phyloP scores from a whole-genome alignment of 2,113 vertebrate species.

The Panurus biarmicus region DNA sequence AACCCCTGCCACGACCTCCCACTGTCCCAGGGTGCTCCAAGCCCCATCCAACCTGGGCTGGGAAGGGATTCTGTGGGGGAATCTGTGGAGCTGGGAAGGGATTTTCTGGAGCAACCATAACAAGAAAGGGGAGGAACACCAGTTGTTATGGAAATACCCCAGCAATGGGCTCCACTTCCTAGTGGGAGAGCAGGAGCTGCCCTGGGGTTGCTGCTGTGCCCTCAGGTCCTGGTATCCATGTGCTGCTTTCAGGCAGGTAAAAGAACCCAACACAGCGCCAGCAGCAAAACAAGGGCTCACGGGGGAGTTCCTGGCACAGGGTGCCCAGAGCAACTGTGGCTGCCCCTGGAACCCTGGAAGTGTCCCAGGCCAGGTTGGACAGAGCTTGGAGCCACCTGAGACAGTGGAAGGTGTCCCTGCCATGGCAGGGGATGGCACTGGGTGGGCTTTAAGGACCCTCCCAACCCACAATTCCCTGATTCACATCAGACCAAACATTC shows the following conservation, averaged over 20 bases:
- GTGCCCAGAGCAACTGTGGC: neutral
- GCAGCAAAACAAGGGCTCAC: neutral
- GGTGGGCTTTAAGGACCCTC: fast-evolving
- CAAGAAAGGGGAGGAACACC: neutral
- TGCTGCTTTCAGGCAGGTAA: too few species aligned
- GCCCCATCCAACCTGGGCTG: too few species aligned
- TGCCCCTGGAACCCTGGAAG: neutral
- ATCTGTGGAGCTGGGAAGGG: neutral
- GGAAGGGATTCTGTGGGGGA: neutral
- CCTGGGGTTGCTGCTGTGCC: neutral
- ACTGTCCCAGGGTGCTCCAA: neutral
- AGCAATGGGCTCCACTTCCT: neutral
- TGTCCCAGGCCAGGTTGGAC: neutral
- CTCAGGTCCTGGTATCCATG: too few species aligned
- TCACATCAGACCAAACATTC: neutral
- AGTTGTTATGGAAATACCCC: neutral
- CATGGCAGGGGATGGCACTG: neutral
- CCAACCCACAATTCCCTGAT: neutral
- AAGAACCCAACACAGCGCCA: neutral
- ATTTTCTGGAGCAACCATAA: neutral
- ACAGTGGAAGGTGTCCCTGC: neutral
- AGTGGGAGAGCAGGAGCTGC: neutral
- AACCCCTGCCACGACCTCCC: neutral
- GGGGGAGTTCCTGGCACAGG: neutral
- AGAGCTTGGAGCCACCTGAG: neutral